These are phyloP conservation scores for Druon quercuslanigerum DNA, from an alignment of 1,140 invertebrate species.

Conservation along the genomic window DNA sequence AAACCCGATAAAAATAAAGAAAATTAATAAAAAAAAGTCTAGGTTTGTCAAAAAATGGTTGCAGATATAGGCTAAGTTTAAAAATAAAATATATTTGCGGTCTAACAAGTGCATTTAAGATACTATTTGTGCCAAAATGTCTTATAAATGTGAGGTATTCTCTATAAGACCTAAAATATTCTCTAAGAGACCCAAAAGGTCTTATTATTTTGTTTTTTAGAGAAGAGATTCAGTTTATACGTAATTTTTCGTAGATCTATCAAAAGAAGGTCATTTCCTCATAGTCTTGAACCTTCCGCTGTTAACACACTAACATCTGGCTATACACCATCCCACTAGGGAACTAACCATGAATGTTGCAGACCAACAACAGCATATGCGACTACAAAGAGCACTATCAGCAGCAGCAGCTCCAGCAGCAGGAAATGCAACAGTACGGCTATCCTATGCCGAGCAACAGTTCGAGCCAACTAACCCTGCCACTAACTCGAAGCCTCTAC, in stretches of 20 bases:
- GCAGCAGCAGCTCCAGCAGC: constrained; percentile 65
- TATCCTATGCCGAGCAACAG: constrained; percentile 72
- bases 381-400: constrained; percentile 74
- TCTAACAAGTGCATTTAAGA: too few relatives aligned
- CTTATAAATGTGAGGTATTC: too few relatives aligned
- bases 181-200: too few relatives aligned
- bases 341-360: constrained; percentile 69
- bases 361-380: constrained; percentile 71
- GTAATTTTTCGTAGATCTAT: neutral
- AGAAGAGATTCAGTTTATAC: neutral
- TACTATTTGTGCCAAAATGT: too few relatives aligned
- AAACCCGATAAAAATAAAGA: too few relatives aligned
- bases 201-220: too few relatives aligned
- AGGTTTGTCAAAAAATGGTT: too few relatives aligned
- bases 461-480: constrained; percentile 72
- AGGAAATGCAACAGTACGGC: constrained; percentile 72
- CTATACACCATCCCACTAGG: constrained; percentile 19
- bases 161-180: too few relatives aligned
- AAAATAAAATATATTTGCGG: too few relatives aligned
- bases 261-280: neutral
- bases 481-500: constrained; percentile 68
- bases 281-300: neutral
- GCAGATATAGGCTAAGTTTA: too few relatives aligned
- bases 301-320: constrained; percentile 15
- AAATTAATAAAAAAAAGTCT: too few relatives aligned